Conservation (phyloP, 2,113 vertebrate genomes). For the Craseonycteris thonglongyai region DNA sequence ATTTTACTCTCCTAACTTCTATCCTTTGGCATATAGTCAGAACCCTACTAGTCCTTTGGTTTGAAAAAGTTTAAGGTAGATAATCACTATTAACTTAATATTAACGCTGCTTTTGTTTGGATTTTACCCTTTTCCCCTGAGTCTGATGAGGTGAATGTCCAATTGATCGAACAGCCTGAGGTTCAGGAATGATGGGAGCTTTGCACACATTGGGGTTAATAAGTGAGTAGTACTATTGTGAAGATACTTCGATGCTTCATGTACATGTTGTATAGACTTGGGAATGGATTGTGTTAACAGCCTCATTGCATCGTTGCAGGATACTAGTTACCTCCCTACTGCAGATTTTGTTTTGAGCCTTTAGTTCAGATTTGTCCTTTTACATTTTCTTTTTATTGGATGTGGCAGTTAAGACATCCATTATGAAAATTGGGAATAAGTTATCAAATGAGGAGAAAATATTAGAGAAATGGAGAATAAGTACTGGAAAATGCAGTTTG, state of each 20-base stretch:
- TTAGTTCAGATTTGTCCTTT: constrained; percentile 5
- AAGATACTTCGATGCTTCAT: neutral
- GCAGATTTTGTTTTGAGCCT: neutral
- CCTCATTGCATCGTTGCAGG: neutral
- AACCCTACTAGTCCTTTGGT: neutral
- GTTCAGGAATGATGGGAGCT: neutral
- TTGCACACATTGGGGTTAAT: neutral
- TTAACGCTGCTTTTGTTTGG: neutral
- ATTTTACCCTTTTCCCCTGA: neutral
- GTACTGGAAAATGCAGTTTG: constrained; percentile 26
- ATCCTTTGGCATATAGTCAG: neutral
- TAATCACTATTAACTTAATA: neutral
- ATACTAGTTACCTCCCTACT: neutral
- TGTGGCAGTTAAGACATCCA: neutral
- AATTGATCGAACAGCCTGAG: neutral
- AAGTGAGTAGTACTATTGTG: neutral
- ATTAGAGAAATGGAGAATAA: neutral
- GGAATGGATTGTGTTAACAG: neutral
- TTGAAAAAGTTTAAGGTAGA: constrained; percentile 19
- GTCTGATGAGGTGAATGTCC: neutral
- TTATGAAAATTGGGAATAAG: neutral
- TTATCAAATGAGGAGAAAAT: neutral
- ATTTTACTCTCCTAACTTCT: neutral
- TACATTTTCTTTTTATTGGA: neutral
- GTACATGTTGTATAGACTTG: neutral